Conservation (phyloP, 2,113 vertebrate genomes). For the Pyrgilauda ruficollis region DNA sequence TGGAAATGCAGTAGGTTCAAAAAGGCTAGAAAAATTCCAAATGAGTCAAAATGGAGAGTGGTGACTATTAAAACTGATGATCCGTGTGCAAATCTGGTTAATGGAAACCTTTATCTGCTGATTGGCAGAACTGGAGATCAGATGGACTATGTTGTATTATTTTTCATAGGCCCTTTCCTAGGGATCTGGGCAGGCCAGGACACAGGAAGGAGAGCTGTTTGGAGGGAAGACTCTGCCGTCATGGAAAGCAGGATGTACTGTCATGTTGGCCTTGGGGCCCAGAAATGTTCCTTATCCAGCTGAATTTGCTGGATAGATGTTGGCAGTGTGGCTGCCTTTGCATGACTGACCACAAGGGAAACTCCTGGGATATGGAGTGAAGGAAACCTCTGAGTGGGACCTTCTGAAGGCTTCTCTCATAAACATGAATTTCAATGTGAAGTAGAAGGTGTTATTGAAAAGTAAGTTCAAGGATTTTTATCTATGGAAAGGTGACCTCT, state of each 20-base stretch:
- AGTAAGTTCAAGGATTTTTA: background rate
- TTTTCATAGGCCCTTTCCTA: background rate
- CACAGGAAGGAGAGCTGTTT: background rate
- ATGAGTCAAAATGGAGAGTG: background rate
- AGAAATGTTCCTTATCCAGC: background rate
- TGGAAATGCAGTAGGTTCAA: background rate
- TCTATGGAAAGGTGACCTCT: background rate
- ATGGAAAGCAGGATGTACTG: background rate
- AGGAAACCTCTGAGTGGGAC: background rate
- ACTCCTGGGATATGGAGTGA: background rate
- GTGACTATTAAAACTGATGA: background rate
- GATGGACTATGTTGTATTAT: background rate
- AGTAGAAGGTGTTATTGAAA: background rate
- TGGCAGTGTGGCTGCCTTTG: background rate
- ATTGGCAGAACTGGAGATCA: background rate
- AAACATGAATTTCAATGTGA: background rate
- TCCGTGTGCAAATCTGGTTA: background rate
- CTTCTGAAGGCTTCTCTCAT: background rate
- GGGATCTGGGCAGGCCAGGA: background rate
- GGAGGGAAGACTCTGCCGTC: background rate
- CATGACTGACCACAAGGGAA: background rate
- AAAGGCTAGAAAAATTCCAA: background rate
- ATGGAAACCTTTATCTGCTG: background rate
- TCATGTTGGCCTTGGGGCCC: background rate
- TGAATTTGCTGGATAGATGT: background rate